Conservation (phyloP, 2,888 invertebrate genomes). For the Noctua pronuba region DNA sequence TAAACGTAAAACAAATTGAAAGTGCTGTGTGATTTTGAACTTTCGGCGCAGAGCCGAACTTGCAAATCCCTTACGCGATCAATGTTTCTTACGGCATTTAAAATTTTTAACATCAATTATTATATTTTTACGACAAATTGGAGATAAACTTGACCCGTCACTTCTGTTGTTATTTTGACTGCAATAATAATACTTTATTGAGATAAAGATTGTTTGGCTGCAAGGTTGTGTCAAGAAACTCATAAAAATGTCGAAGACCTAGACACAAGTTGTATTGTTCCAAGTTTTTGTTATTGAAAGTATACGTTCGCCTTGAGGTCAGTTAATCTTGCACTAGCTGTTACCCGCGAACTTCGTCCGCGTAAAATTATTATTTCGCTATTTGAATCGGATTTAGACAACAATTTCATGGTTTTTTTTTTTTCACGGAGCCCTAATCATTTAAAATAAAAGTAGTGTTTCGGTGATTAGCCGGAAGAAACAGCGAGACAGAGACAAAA, state of each 20-base stretch:
- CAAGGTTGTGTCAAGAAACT: conserved; percentile 48
- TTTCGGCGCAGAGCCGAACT: background rate
- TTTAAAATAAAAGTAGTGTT: too few species aligned
- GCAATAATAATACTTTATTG: background rate
- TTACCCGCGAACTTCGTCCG: too few species aligned
- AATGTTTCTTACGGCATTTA: background rate
- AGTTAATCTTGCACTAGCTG: background rate
- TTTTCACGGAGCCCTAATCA: too few species aligned
- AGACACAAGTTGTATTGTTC: conserved; percentile 12
- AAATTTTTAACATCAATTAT: background rate
- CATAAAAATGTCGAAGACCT: conserved; percentile 26
- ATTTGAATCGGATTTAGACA: too few species aligned
- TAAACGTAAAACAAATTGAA: background rate
- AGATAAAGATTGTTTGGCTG: conserved; percentile 33
- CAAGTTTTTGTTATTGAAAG: conserved; percentile 23
- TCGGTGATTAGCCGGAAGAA: too few species aligned
- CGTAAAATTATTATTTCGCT: too few species aligned
- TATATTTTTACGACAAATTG: conserved; percentile 3
- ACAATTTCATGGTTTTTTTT: too few species aligned
- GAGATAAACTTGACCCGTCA: conserved; percentile 21
- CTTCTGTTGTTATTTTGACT: conserved; percentile 31
- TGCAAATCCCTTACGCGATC: conserved; percentile 1
- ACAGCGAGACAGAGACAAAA: too few species aligned
- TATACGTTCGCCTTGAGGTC: conserved; percentile 11
- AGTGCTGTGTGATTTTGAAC: background rate